Conservation (phyloP, 2,113 vertebrate species). For the Charina bottae region DNA sequence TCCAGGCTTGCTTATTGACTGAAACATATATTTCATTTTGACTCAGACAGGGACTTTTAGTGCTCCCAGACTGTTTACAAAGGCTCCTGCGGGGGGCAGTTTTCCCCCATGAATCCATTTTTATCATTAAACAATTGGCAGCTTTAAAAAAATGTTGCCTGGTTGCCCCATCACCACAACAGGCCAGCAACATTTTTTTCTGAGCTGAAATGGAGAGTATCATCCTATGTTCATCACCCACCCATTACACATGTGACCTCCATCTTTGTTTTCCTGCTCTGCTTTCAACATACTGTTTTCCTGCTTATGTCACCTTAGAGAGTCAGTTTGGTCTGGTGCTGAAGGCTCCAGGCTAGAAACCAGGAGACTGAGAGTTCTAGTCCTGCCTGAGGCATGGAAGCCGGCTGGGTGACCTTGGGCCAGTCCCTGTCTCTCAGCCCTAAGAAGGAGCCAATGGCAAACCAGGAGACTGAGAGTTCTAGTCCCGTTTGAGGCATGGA, state of each 20-base stretch:
- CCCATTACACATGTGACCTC: background rate
- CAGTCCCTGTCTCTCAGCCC: too few relatives aligned
- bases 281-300: background rate
- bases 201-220: background rate
- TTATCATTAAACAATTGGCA: background rate
- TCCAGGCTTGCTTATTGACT: background rate
- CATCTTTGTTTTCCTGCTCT: background rate
- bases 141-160: background rate
- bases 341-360: too few relatives aligned
- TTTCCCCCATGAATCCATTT: background rate
- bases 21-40: background rate
- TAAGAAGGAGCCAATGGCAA: too few relatives aligned
- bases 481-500: too few relatives aligned
- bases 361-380: too few relatives aligned
- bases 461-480: too few relatives aligned
- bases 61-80: background rate
- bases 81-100: background rate
- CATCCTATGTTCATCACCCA: background rate
- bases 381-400: too few relatives aligned
- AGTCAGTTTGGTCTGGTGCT: too few relatives aligned
- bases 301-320: background rate
- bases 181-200: background rate
- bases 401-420: too few relatives aligned
- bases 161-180: background rate
- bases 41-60: background rate